phyloP scores from a whole-genome alignment of 92 coral and sea anemone species.

The Virgularia gustaviana region DNA sequence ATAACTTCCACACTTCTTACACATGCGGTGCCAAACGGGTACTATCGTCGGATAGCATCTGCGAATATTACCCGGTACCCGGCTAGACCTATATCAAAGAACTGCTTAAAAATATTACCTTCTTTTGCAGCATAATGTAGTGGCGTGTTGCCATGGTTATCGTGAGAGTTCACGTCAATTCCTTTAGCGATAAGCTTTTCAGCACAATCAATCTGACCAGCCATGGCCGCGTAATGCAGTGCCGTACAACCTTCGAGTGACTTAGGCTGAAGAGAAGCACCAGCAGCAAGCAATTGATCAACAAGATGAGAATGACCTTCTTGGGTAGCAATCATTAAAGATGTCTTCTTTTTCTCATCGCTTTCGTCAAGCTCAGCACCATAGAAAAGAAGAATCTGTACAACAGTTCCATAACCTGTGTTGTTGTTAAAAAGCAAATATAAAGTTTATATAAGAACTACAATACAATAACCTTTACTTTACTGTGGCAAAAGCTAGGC shows the following conservation, averaged over 20 bases:
- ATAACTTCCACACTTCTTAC: no score
- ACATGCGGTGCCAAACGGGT: no score
- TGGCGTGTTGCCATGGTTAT: constrained; percentile 80
- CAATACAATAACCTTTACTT: background rate
- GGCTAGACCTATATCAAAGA: no score
- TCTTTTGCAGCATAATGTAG: constrained; percentile 74
- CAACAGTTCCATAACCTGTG: constrained; percentile 67
- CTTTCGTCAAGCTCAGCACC: constrained; percentile 60
- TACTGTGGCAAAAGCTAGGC: no score
- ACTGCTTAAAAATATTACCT: no score
- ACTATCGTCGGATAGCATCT: no score
- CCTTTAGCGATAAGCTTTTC: constrained; percentile 63
- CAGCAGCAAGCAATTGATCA: constrained; percentile 61
- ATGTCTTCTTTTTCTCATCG: constrained; percentile 69
- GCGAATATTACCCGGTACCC: no score
- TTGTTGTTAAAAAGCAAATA: background rate
- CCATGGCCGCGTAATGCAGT: constrained; percentile 75
- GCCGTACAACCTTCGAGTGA: constrained; percentile 84
- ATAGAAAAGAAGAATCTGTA: constrained; percentile 61
- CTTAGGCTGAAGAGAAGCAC: constrained; percentile 69
- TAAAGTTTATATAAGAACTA: background rate
- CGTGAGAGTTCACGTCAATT: constrained; percentile 66
- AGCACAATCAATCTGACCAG: constrained; percentile 76
- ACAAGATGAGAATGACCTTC: constrained; percentile 73
- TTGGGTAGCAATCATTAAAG: constrained; percentile 89